These are phyloP conservation scores for Leptodactylus fallax DNA, from an alignment of 2,797 vertebrate genomes.

Conservation along the genomic window DNA sequence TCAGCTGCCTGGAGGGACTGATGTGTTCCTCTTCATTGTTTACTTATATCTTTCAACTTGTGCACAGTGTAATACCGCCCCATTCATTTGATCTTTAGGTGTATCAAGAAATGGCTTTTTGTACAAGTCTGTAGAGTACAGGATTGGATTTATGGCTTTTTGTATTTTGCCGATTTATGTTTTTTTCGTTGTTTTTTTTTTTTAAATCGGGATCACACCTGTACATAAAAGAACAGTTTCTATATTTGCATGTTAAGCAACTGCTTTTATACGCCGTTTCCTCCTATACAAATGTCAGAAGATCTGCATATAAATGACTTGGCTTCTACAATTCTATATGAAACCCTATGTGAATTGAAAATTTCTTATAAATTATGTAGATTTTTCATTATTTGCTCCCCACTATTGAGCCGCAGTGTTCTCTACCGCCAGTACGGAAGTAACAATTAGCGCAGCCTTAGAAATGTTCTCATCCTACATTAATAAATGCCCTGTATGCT, in stretches of 20 bases:
- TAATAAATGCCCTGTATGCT: neutral
- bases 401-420: neutral
- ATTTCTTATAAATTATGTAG: neutral
- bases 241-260: neutral
- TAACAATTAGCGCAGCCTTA: neutral
- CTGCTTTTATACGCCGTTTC: neutral
- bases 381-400: neutral
- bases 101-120: no score
- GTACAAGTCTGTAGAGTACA: no score
- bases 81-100: no score
- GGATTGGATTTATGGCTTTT: no score
- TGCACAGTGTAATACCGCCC: no score
- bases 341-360: neutral
- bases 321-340: neutral
- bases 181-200: no score
- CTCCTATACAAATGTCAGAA: neutral
- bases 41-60: no score
- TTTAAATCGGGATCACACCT: no score
- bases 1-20: no score
- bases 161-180: no score
- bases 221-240: no score
- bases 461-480: conserved; percentile 16
- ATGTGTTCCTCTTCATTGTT: no score
- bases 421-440: neutral
- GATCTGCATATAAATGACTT: neutral